These are phyloP conservation scores for Volucella inanis DNA, from an alignment of 2,888 invertebrate genomes.

Conservation along the genomic window DNA sequence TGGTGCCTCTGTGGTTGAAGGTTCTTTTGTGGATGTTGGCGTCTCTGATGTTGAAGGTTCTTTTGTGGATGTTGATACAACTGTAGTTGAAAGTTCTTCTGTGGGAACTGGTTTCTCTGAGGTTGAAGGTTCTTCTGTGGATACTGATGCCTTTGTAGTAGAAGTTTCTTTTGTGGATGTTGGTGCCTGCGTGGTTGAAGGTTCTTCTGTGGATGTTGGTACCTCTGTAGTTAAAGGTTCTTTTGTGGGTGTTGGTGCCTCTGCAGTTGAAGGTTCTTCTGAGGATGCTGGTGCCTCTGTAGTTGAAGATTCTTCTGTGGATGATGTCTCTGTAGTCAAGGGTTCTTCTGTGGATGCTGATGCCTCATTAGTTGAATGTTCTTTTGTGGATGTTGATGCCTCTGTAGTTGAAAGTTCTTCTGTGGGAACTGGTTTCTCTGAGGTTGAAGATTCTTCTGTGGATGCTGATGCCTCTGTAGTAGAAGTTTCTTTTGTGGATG, in stretches of 20 bases:
- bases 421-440: background rate
- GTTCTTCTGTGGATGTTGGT: background rate
- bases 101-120: background rate
- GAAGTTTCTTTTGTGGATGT: constrained; percentile 3
- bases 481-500: background rate
- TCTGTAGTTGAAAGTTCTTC: constrained; percentile 55
- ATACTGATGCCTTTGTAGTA: background rate
- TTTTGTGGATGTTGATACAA: constrained; percentile 16
- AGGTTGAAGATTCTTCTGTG: constrained; percentile 1
- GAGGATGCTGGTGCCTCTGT: constrained; percentile 14
- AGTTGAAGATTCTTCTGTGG: background rate
- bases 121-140: constrained; percentile 11
- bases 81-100: constrained; percentile 57
- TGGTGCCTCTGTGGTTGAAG: too few species aligned
- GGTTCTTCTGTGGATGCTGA: constrained; percentile 35
- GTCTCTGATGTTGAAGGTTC: background rate
- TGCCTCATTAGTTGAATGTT: background rate
- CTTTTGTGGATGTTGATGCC: constrained; percentile 37
- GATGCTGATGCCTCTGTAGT: constrained; percentile 5
- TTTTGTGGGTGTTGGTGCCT: background rate
- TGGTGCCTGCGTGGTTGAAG: background rate
- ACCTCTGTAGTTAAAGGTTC: background rate
- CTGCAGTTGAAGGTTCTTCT: constrained; percentile 42
- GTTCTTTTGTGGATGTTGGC: constrained; percentile 54
- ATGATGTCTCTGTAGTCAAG: constrained; percentile 30